A percentile compares a stretch with the other conserved stretches of the same genome.
These are phyloP conservation scores for Rhyzopertha dominica DNA, from an alignment of 1,140 invertebrate genomes.

Conservation along the genomic window DNA sequence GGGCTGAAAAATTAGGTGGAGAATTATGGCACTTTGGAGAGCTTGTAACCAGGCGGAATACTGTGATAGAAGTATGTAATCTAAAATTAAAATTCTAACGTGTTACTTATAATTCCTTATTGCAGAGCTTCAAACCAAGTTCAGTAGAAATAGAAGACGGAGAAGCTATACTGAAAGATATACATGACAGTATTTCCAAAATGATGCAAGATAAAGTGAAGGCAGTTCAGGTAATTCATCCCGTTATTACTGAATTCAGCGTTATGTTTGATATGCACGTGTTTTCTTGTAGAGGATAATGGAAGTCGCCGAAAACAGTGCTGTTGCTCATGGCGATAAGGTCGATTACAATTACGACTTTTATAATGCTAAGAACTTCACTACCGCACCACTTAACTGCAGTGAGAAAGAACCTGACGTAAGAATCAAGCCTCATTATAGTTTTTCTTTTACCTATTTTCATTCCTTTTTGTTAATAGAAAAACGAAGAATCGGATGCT, in stretches of 20 bases:
- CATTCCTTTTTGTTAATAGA: too few relatives aligned
- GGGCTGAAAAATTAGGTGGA: conserved; percentile 41
- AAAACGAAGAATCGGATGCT: too few relatives aligned
- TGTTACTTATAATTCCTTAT: conserved; percentile 20
- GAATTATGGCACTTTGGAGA: conserved; percentile 43
- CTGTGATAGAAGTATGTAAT: conserved; percentile 36
- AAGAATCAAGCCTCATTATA: too few relatives aligned
- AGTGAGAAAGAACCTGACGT: too few relatives aligned
- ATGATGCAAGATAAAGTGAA: conserved; percentile 83
- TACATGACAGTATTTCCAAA: conserved; percentile 69
- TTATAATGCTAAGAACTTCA: conserved; percentile 70
- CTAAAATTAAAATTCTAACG: too few relatives aligned
- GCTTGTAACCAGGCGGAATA: conserved; percentile 36
- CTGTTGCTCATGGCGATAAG: conserved; percentile 55
- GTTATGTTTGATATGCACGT: not conserved
- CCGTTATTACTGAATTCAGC: not conserved
- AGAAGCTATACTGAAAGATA: conserved; percentile 64
- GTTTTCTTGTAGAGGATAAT: conserved; percentile 61
- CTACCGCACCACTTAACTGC: conserved; percentile 37
- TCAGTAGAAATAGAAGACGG: conserved; percentile 65
- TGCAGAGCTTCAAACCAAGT: conserved; percentile 68
- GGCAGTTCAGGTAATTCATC: conserved; percentile 69
- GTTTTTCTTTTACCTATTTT: too few relatives aligned
- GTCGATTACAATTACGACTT: conserved; percentile 62
- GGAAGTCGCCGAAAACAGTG: conserved; percentile 73